phyloP scores from a whole-genome alignment of 2,888 invertebrate species.

The Eupithecia dodoneata region DNA sequence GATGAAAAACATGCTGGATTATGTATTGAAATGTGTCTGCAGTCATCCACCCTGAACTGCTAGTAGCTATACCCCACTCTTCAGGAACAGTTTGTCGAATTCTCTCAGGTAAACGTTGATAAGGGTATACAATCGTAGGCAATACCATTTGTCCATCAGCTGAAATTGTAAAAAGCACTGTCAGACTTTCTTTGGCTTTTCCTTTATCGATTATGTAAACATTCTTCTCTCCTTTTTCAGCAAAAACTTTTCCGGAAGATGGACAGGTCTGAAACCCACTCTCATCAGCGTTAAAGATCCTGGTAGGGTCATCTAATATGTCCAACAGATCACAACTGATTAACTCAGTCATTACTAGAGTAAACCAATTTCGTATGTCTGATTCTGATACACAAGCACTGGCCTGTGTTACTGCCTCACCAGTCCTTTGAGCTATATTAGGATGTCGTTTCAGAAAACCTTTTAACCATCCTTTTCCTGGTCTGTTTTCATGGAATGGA shows the following conservation, averaged over 20 bases:
- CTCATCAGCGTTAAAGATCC: too few relatives aligned
- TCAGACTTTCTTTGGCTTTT: too few relatives aligned
- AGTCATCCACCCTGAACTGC: conserved; percentile 29
- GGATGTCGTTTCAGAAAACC: conserved; percentile 51
- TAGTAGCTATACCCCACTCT: conserved; percentile 36
- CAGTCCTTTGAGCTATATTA: conserved; percentile 41
- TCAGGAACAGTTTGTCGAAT: conserved; percentile 27
- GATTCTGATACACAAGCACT: conserved; percentile 51
- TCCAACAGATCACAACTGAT: too few relatives aligned
- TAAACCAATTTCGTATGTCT: conserved; percentile 51
- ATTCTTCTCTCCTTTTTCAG: too few relatives aligned
- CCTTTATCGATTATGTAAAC: too few relatives aligned
- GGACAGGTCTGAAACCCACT: too few relatives aligned
- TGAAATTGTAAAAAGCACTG: not conserved
- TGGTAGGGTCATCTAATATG: too few relatives aligned
- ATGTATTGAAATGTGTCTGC: conserved; percentile 8
- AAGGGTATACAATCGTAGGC: conserved; percentile 37
- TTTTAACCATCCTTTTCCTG: conserved; percentile 39
- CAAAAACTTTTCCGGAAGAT: too few relatives aligned
- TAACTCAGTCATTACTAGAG: not conserved
- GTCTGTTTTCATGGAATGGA: conserved; percentile 37
- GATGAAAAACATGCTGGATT: not conserved
- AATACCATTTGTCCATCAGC: not conserved
- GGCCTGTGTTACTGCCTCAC: conserved; percentile 48
- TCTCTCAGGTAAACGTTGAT: conserved; percentile 34